These are phyloP conservation scores for Esperia sulphurella DNA, from an alignment of 2,888 invertebrate genomes.

Conservation along the genomic window DNA sequence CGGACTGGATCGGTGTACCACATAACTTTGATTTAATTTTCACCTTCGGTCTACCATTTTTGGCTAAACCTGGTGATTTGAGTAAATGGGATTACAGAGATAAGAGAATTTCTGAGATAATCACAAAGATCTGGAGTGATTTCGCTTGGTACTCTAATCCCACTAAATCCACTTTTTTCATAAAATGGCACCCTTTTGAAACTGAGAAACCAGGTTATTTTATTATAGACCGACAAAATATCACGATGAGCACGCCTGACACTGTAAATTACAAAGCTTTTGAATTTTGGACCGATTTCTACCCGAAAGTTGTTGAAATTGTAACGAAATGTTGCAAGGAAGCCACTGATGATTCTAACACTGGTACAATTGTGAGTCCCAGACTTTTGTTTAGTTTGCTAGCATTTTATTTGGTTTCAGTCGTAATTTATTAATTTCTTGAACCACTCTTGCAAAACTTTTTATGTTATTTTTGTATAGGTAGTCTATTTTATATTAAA, in stretches of 20 bases:
- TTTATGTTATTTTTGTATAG: too few species aligned
- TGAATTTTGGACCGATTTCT: constrained; percentile 92
- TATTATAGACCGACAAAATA: constrained; percentile 85
- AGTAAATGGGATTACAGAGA: constrained; percentile 87
- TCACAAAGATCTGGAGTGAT: constrained; percentile 90
- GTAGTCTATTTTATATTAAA: constrained; percentile 52
- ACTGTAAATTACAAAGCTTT: constrained; percentile 87
- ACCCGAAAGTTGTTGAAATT: constrained; percentile 86
- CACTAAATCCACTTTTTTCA: constrained; percentile 83
- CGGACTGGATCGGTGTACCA: constrained; percentile 89
- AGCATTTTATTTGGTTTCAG: constrained; percentile 35
- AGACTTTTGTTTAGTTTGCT: constrained; percentile 41
- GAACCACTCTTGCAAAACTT: too few species aligned
- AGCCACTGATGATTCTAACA: constrained; percentile 59
- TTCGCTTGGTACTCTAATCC: constrained; percentile 88
- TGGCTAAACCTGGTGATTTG: constrained; percentile 78
- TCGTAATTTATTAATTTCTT: too few species aligned
- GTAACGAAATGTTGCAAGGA: constrained; percentile 88
- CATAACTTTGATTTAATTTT: constrained; percentile 91
- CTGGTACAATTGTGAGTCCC: constrained; percentile 33
- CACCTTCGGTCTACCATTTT: constrained; percentile 89
- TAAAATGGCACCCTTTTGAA: constrained; percentile 87
- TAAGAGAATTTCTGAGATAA: constrained; percentile 87
- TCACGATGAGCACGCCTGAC: constrained; percentile 85
- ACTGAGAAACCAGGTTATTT: constrained; percentile 84